A percentile compares a stretch with the other conserved stretches of the same genome.
Evolutionary conservation across 1,140 invertebrate species (phyloP).

Genomic region (Phymastichus coffea): DNA sequence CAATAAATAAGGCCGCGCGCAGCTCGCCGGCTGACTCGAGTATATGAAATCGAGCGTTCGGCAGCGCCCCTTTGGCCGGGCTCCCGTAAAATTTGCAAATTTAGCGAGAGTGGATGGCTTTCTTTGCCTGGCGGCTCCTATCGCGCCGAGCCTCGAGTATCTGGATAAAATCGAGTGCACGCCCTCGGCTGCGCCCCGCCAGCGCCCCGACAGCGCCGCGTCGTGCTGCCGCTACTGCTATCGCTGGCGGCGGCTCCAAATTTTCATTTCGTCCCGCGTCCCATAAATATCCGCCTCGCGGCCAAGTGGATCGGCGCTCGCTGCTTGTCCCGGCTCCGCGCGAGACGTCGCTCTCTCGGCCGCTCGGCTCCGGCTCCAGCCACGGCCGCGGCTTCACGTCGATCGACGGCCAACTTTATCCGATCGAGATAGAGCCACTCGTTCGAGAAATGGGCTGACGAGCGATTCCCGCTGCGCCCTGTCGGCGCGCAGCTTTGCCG

Average conservation of each 20-base stretch:
- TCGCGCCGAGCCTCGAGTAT: conserved; percentile 5
- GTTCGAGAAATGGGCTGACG: conserved; percentile 8
- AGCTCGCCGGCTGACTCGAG: too few relatives aligned
- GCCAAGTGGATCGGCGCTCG: background rate
- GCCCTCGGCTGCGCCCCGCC: background rate
- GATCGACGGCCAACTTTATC: conserved; percentile 11
- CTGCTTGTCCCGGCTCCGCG: background rate
- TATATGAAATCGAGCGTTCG: background rate
- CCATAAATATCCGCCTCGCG: background rate
- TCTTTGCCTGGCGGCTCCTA: background rate
- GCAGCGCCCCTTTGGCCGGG: background rate
- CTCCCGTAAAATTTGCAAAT: background rate
- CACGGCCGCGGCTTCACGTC: too few relatives aligned
- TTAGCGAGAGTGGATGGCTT: background rate
- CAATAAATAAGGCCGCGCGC: too few relatives aligned
- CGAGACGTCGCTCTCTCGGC: background rate
- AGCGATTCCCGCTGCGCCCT: conserved; percentile 4
- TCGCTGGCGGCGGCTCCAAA: too few relatives aligned
- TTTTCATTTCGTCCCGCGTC: conserved; percentile 2
- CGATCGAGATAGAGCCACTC: conserved; percentile 15
- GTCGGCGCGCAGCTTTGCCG: background rate
- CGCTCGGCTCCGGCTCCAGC: too few relatives aligned
- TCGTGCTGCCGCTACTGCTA: too few relatives aligned
- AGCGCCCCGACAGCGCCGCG: too few relatives aligned
- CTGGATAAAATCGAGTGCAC: conserved; percentile 4